phyloP scores from a whole-genome alignment of 2,797 vertebrate genomes.

The Propithecus deckenii region DNA sequence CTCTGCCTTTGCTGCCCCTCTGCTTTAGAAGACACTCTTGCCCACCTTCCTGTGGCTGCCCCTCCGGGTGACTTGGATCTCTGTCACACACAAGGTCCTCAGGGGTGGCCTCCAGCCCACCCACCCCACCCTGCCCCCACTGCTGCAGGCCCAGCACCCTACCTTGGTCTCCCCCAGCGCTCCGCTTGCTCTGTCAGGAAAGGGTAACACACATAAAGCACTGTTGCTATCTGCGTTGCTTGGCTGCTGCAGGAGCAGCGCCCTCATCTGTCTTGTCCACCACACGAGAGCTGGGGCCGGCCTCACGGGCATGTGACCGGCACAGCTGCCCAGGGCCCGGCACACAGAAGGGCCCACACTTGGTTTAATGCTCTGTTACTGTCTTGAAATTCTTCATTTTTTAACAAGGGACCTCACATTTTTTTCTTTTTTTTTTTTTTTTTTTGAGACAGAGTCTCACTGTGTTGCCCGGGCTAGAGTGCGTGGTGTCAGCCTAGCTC shows the following conservation, averaged over 20 bases:
- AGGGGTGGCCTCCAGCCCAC: background rate
- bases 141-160: background rate
- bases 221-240: background rate
- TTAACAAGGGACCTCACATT: background rate
- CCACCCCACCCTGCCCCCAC: background rate
- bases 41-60: background rate
- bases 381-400: background rate
- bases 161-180: background rate
- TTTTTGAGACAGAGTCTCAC: too few relatives aligned
- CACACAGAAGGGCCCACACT: too few relatives aligned
- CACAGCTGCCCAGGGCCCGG: too few relatives aligned
- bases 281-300: background rate
- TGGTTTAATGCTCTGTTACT: background rate
- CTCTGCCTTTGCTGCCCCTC: background rate
- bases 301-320: background rate
- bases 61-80: background rate
- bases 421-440: background rate
- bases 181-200: background rate
- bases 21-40: background rate
- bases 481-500: too few relatives aligned
- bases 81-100: background rate
- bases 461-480: too few relatives aligned
- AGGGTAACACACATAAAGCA: background rate
- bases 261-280: background rate
- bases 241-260: background rate